phyloP scores from a whole-genome alignment of 2,888 invertebrate species.

The Ommatoiulus sabulosus region DNA sequence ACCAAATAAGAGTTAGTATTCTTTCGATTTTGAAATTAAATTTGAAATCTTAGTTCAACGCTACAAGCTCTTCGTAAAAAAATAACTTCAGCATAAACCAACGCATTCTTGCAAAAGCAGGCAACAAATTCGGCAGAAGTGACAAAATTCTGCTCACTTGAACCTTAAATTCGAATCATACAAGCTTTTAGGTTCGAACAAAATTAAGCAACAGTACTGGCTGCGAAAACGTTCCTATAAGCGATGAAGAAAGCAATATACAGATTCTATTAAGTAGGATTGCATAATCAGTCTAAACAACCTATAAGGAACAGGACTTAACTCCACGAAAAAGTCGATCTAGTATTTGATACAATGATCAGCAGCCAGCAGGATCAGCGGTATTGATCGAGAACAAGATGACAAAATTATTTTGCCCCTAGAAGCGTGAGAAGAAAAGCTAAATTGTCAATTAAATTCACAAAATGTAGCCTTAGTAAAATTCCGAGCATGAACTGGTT shows the following conservation, averaged over 20 bases:
- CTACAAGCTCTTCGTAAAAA: too few relatives aligned
- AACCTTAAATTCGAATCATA: too few relatives aligned
- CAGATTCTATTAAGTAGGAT: not conserved
- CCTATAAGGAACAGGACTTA: not conserved
- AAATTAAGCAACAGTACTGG: not conserved
- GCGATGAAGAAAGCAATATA: constrained; percentile 4
- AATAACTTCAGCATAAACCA: too few relatives aligned
- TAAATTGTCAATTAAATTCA: not conserved
- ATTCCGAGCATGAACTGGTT: not conserved
- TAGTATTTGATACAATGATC: not conserved
- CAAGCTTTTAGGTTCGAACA: too few relatives aligned
- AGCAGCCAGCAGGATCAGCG: not conserved
- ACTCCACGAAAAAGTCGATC: not conserved
- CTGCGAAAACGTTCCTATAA: not conserved
- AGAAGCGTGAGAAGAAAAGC: not conserved
- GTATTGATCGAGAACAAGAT: not conserved
- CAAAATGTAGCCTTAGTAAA: not conserved
- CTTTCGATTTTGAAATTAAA: too few relatives aligned
- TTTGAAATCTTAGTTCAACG: too few relatives aligned
- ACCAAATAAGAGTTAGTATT: too few relatives aligned
- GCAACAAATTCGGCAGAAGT: not conserved
- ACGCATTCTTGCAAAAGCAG: not conserved
- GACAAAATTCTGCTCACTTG: too few relatives aligned
- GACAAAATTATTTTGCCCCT: not conserved
- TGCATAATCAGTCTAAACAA: constrained; percentile 33